These are phyloP conservation scores for Sebastes kiyomatsui DNA, from an alignment of 2,797 vertebrate genomes.

Conservation along the genomic window DNA sequence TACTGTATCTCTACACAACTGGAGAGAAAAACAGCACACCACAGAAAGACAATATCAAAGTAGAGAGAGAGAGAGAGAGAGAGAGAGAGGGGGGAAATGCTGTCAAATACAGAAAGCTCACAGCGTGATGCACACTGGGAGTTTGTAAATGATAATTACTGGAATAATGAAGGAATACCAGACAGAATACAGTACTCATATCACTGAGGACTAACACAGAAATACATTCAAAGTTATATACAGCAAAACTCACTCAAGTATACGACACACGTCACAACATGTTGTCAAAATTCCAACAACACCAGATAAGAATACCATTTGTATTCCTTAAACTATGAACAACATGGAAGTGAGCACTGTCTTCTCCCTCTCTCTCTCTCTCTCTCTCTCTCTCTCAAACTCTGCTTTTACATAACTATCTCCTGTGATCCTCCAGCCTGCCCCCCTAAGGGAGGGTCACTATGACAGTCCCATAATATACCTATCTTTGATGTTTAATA, in stretches of 20 bases:
- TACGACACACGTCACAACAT: background rate
- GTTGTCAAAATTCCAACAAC: conserved; percentile 17
- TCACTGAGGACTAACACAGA: background rate
- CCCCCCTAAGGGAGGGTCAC: conserved; percentile 22
- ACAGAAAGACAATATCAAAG: conserved; percentile 50
- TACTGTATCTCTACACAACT: conserved; percentile 40
- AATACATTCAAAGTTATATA: background rate
- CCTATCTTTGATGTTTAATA: background rate
- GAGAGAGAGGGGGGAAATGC: background rate
- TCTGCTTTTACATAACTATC: conserved; percentile 63
- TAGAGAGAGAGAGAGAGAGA: background rate
- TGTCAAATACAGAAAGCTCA: conserved; percentile 19
- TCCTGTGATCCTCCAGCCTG: conserved; percentile 36
- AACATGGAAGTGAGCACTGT: background rate
- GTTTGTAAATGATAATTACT: conserved; percentile 13
- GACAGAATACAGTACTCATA: no score
- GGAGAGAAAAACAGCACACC: conserved; percentile 29
- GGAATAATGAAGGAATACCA: background rate
- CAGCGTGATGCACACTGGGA: conserved; percentile 2
- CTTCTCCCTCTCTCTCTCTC: background rate
- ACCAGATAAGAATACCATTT: conserved; percentile 18
- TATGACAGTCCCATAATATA: conserved; percentile 9
- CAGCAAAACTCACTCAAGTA: background rate
- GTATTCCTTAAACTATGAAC: conserved; percentile 20
- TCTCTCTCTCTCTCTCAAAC: conserved; percentile 9